Evolutionary conservation across 2,888 invertebrate species (phyloP).

Genomic region (Orthonevra nobilis): DNA sequence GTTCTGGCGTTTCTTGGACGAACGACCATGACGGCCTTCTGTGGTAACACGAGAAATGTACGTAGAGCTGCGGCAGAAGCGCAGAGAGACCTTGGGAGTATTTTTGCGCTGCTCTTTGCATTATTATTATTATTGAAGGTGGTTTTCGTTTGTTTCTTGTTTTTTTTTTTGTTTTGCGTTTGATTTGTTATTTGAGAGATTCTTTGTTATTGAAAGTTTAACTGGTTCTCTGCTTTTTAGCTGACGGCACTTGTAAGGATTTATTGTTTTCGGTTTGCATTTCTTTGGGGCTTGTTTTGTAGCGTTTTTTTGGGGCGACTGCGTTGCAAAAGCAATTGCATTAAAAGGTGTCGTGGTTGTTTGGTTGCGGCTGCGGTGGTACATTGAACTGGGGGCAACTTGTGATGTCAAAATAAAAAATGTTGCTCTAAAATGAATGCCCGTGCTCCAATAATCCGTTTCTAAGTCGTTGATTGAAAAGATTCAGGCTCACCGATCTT

Average conservation of each 20-base stretch:
- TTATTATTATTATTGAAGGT: neutral
- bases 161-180: neutral
- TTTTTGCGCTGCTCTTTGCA: neutral
- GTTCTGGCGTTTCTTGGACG: slow-evolving; percentile 10
- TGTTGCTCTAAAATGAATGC: no score
- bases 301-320: no score
- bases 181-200: no score
- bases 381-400: no score
- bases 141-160: neutral
- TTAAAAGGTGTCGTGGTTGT: no score
- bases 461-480: no score
- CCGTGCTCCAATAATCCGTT: no score
- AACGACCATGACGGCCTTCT: slow-evolving; percentile 42
- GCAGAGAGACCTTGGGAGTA: slow-evolving; percentile 54
- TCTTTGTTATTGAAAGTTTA: neutral
- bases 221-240: slow-evolving; percentile 15
- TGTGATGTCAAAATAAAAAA: no score
- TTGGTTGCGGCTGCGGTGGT: no score
- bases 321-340: no score
- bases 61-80: slow-evolving; percentile 17
- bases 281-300: neutral
- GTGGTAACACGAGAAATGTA: slow-evolving; percentile 34
- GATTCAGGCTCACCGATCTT: no score
- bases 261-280: slow-evolving; percentile 40
- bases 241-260: slow-evolving; percentile 59